Evolutionary conservation across 2,888 invertebrate genomes (phyloP).

Genomic region (Thalpophila matura): DNA sequence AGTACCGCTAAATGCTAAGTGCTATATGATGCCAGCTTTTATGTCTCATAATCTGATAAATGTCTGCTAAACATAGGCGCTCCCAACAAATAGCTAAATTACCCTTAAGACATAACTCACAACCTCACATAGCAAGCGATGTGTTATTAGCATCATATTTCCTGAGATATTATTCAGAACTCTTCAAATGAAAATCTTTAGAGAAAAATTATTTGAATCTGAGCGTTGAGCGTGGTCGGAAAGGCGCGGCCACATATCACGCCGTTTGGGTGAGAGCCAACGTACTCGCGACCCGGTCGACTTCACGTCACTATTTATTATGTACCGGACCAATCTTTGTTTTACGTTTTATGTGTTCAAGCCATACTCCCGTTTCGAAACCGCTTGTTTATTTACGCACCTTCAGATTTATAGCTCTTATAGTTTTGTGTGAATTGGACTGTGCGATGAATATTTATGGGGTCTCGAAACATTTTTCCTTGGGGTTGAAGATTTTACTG

Average conservation of each 20-base stretch:
- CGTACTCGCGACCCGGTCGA: constrained; percentile 49
- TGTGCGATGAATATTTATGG: constrained; percentile 53
- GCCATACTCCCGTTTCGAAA: constrained; percentile 54
- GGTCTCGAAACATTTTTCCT: constrained; percentile 31
- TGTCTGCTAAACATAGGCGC: constrained; percentile 18
- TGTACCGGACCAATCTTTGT: constrained; percentile 63
- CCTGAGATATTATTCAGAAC: constrained; percentile 46
- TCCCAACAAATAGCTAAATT: constrained; percentile 27
- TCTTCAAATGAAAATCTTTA: constrained; percentile 50
- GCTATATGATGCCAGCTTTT: constrained; percentile 9
- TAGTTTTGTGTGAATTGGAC: constrained; percentile 54
- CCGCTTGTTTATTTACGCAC: constrained; percentile 62
- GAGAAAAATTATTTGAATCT: constrained; percentile 55
- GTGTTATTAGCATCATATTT: constrained; percentile 47
- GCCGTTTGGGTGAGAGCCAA: constrained; percentile 64
- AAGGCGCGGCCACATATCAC: constrained; percentile 62
- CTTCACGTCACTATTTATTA: constrained; percentile 62
- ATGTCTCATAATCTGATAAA: constrained; percentile 25
- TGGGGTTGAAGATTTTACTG: constrained; percentile 30
- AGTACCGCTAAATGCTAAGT: constrained; percentile 5
- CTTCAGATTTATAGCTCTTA: constrained; percentile 59
- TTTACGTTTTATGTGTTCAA: constrained; percentile 60
- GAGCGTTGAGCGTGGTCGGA: constrained; percentile 45
- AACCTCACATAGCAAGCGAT: constrained; percentile 38
- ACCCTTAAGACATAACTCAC: constrained; percentile 37